These are phyloP conservation scores for Scaptomyza reducta DNA, from an alignment of 2,888 invertebrate genomes.

Conservation along the genomic window DNA sequence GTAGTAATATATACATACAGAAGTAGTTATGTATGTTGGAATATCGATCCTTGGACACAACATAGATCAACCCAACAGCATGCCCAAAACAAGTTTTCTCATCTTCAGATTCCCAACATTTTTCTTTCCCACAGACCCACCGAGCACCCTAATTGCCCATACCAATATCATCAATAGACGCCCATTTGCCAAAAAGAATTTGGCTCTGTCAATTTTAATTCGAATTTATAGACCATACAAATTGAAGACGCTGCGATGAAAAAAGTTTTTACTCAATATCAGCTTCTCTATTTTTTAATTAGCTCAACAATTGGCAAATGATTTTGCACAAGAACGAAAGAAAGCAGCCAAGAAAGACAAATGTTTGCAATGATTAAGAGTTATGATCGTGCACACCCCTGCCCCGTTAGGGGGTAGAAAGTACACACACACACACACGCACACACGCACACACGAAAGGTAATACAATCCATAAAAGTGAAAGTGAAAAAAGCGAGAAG, in stretches of 20 bases:
- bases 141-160: constrained; percentile 24
- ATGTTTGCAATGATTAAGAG: constrained; percentile 58
- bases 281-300: constrained; percentile 49
- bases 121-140: constrained; percentile 38
- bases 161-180: constrained; percentile 34
- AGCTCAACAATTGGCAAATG: constrained; percentile 73
- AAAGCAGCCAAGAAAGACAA: constrained; percentile 36
- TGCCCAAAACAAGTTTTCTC: constrained; percentile 22
- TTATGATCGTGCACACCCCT: constrained; percentile 50
- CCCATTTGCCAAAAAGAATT: constrained; percentile 14
- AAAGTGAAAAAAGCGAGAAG: too few relatives aligned
- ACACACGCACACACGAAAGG: neutral
- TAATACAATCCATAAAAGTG: constrained; percentile 2
- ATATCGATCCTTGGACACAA: constrained; percentile 4
- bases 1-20: constrained; percentile 5
- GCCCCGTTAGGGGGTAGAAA: constrained; percentile 32
- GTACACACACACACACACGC: neutral
- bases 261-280: constrained; percentile 9
- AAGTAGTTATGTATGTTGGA: neutral
- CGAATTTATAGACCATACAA: constrained; percentile 70
- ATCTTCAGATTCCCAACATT: neutral
- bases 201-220: constrained; percentile 76
- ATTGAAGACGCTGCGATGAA: constrained; percentile 16
- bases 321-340: constrained; percentile 55
- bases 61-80: constrained; percentile 18